phyloP scores from a whole-genome alignment of 2,797 vertebrate genomes.

The Rachycentron canadum region DNA sequence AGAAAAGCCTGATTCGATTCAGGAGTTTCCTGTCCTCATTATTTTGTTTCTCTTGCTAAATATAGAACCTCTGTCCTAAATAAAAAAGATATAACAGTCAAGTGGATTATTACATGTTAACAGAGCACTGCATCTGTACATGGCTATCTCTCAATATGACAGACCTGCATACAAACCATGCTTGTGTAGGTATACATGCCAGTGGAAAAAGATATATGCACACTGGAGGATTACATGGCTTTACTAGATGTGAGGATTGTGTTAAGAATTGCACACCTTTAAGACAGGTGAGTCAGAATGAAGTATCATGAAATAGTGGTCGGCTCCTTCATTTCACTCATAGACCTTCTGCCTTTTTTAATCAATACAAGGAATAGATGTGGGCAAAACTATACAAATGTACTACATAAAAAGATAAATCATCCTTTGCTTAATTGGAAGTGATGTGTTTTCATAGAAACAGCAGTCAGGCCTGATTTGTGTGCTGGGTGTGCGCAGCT shows the following conservation, averaged over 20 bases:
- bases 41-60: constrained; percentile 20
- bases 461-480: constrained; percentile 18
- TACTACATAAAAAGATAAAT: not conserved
- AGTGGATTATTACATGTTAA: constrained; percentile 56
- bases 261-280: constrained; percentile 15
- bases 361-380: not conserved
- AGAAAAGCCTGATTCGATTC: constrained; percentile 38
- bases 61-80: constrained; percentile 43
- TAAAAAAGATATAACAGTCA: constrained; percentile 49
- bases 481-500: constrained; percentile 27
- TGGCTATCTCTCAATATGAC: constrained; percentile 48
- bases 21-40: constrained; percentile 13
- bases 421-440: constrained; percentile 2
- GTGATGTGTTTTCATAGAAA: constrained; percentile 6
- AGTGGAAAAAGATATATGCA: constrained; percentile 12
- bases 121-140: constrained; percentile 47
- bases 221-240: not conserved
- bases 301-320: constrained; percentile 1
- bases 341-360: not conserved
- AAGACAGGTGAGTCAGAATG: not conserved
- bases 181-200: constrained; percentile 14
- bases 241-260: constrained; percentile 12
- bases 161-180: constrained; percentile 35
- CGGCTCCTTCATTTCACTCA: not conserved
- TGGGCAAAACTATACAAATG: not conserved